Conservation (phyloP, 2,113 vertebrate genomes). For the Naja naja region DNA sequence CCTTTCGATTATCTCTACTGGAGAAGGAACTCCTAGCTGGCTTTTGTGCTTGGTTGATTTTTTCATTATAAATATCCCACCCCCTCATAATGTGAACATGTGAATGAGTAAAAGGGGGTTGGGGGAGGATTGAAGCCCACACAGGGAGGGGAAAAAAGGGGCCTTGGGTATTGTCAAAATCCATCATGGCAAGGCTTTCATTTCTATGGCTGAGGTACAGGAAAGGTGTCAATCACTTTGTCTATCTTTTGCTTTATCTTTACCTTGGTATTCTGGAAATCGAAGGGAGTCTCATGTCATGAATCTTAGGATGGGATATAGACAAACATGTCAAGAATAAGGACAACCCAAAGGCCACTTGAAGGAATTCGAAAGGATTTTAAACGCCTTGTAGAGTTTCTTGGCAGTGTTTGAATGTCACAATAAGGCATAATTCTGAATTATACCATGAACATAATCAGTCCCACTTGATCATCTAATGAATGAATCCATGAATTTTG, state of each 20-base stretch:
- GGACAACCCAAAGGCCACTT: neutral
- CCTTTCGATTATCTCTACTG: slow-evolving; percentile 30
- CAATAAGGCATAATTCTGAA: neutral
- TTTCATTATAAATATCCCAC: slow-evolving; percentile 62
- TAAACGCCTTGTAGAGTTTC: neutral
- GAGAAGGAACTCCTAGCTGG: neutral
- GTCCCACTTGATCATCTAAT: neutral
- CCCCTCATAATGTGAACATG: neutral
- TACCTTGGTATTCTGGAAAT: neutral
- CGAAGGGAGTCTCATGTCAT: neutral
- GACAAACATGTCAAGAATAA: neutral
- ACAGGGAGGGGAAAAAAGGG: slow-evolving; percentile 63
- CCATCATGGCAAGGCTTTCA: slow-evolving; percentile 40
- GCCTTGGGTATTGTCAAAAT: slow-evolving; percentile 10
- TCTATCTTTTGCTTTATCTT: slow-evolving; percentile 30
- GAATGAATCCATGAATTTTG: neutral
- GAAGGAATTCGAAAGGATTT: neutral
- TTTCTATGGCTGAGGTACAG: neutral
- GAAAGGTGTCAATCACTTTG: slow-evolving; percentile 6
- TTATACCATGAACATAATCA: neutral
- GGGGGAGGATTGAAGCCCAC: slow-evolving; percentile 24
- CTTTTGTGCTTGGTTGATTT: slow-evolving; percentile 57
- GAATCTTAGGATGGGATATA: neutral
- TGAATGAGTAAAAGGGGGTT: neutral
- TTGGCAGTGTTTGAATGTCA: neutral